Base-by-base conservation (phyloP, 35 echinoderm and acorn worm species). In the Acanthaster planci region DNA sequence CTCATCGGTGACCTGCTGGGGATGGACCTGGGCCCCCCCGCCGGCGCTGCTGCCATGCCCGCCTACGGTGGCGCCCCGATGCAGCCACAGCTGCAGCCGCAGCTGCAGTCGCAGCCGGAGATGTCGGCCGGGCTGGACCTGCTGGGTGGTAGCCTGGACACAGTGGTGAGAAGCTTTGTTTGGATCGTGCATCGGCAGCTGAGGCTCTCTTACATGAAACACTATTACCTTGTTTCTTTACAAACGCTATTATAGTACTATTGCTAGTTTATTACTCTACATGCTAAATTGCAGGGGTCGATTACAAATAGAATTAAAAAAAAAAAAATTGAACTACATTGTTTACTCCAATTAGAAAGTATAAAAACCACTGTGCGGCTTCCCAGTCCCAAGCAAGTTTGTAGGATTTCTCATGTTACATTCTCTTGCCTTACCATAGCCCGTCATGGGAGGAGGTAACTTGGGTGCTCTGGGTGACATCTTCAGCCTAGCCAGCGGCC, bases 1-100 rank as follows among this genome's bases (percentile, higher is more conserved):
- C 86, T 99, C 31, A 90, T 99, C 21, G 96, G 96, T 0, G 96
- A 99, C 67, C 92, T 99, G 14, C 86, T 99, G 23, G 93, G 89
- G 78, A 93, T 99, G 77, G 96, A 99, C 92, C 88, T 99, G 19
- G 92, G 96, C 17, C 85, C 89, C 47, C 89, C 86, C 22, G 52
- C 77, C 44, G 80, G 85, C 44, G 67, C 85, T 57, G 39, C 82
- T 18, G 67, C 81, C 27, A 85, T 56, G 38, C 40, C 84, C 38
- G 51, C 84, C 59, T n/a, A n/a, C 42, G 7, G 8, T 53, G 77
- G 52, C 53, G 80, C 30, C 21, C 83, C 90, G 21, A 72, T 72
- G 64, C 7, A 26, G 15, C 21, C 64, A 72, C 64, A n/a, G n/a
- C n/a, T n/a, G n/a, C n/a, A n/a, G n/a, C n/a, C n/a, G n/a, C n/a